Conservation (phyloP, 2,113 vertebrate genomes). For the Herpetotheres cachinnans region DNA sequence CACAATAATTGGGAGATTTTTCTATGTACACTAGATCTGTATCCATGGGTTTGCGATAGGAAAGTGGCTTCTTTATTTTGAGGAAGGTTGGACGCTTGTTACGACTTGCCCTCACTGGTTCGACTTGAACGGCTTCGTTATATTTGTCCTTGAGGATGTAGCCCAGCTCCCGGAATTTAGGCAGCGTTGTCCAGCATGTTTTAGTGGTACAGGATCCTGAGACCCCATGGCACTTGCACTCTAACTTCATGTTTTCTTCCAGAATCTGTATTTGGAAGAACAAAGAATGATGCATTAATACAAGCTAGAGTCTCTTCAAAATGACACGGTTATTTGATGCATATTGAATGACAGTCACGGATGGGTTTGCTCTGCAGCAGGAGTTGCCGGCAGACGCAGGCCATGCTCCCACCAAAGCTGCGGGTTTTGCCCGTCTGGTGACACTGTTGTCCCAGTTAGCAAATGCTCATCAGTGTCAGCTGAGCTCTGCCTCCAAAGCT, state of each 20-base stretch:
- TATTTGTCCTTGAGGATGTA: slow-evolving; percentile 97
- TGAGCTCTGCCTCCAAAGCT: background rate
- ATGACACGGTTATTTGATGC: background rate
- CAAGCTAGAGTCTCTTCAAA: background rate
- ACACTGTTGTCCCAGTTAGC: background rate
- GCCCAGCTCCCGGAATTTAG: slow-evolving; percentile 95
- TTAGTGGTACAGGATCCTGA: slow-evolving; percentile 97
- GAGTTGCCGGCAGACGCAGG: background rate
- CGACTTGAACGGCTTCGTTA: slow-evolving; percentile 90
- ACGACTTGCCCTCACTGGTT: slow-evolving; percentile 90
- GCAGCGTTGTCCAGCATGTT: slow-evolving; percentile 98
- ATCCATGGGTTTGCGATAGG: slow-evolving; percentile 95
- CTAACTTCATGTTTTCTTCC: slow-evolving; percentile 92
- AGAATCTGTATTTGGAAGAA: slow-evolving; percentile 79
- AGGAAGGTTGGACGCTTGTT: slow-evolving; percentile 95
- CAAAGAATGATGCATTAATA: background rate
- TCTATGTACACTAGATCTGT: slow-evolving; percentile 97
- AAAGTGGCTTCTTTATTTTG: slow-evolving; percentile 94
- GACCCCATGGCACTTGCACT: slow-evolving; percentile 94
- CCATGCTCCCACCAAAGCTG: background rate
- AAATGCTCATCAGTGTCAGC: background rate
- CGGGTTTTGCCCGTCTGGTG: background rate
- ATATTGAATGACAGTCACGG: accelerated
- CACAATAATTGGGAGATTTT: slow-evolving; percentile 96
- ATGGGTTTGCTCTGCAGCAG: background rate